A percentile compares a stretch with the other conserved stretches of the same genome.
These are phyloP conservation scores for Acrocephalus arundinaceus DNA, from an alignment of 2,113 vertebrate species.

Conservation along the genomic window DNA sequence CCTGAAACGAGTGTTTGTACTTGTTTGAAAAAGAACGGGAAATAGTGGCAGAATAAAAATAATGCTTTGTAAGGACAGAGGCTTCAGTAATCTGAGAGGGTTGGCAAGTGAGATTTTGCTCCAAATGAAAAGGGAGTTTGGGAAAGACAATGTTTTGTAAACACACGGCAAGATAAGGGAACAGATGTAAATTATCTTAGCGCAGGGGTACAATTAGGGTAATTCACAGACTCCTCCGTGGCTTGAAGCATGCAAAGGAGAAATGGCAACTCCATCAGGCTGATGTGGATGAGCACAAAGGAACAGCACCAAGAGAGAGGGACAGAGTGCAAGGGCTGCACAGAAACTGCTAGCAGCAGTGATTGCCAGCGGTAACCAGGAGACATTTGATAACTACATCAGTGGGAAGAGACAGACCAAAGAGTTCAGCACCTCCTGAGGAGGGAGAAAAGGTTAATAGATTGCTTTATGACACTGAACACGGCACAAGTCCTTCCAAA, in stretches of 20 bases:
- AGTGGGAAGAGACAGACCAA: conserved; percentile 15
- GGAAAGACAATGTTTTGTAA: conserved; percentile 5
- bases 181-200: background rate
- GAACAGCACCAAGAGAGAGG: background rate
- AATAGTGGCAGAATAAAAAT: background rate
- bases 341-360: background rate
- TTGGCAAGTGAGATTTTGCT: background rate
- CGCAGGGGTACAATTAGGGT: fast-evolving
- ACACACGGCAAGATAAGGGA: background rate
- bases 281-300: background rate
- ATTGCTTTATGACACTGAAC: conserved; percentile 52
- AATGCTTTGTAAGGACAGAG: background rate
- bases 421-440: conserved; percentile 56
- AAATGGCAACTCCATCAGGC: background rate
- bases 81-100: background rate
- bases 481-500: conserved; percentile 19
- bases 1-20: fast-evolving
- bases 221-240: background rate
- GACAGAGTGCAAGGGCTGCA: background rate
- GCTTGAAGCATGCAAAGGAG: background rate
- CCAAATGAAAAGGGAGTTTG: background rate
- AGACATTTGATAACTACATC: conserved; percentile 46
- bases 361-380: fast-evolving
- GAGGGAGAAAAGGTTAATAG: conserved; percentile 55
- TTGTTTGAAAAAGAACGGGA: background rate